Conservation (phyloP, 2,888 invertebrate species). For the Microctonus aethiopoides region DNA sequence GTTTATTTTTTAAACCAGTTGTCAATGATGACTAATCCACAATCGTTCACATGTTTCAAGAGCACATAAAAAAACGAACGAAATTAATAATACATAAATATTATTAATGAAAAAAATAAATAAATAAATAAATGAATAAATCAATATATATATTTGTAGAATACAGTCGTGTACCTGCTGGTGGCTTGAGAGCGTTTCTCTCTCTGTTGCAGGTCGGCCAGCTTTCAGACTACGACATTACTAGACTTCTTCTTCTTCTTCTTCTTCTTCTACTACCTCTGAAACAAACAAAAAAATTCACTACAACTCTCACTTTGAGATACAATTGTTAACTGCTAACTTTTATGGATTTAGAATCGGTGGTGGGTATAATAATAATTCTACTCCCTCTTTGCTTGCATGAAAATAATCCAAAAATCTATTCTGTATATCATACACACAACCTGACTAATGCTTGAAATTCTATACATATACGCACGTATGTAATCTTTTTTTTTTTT, state of each 20-base stretch:
- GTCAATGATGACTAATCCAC: slow-evolving; percentile 11
- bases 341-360: slow-evolving; percentile 54
- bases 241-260: slow-evolving; percentile 59
- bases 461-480: not conserved
- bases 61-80: slow-evolving; percentile 4
- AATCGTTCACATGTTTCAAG: slow-evolving; percentile 16
- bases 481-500: slow-evolving; percentile 47
- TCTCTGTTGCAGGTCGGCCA: slow-evolving; percentile 69
- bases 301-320: slow-evolving; percentile 52
- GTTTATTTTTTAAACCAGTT: slow-evolving; percentile 26
- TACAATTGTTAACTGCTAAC: slow-evolving; percentile 47
- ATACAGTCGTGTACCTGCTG: slow-evolving; percentile 45
- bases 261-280: not conserved
- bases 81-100: not conserved
- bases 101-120: not conserved
- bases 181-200: slow-evolving; percentile 63
- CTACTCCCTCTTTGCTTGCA: not conserved
- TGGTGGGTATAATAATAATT: slow-evolving; percentile 59
- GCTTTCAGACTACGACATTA: slow-evolving; percentile 69
- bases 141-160: slow-evolving; percentile 29
- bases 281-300: slow-evolving; percentile 30
- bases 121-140: slow-evolving; percentile 27
- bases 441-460: slow-evolving; percentile 17
- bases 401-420: slow-evolving; percentile 7
- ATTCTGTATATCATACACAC: not conserved